Conservation (phyloP, 2,888 invertebrate species). For the Dexiosoma caninum region DNA sequence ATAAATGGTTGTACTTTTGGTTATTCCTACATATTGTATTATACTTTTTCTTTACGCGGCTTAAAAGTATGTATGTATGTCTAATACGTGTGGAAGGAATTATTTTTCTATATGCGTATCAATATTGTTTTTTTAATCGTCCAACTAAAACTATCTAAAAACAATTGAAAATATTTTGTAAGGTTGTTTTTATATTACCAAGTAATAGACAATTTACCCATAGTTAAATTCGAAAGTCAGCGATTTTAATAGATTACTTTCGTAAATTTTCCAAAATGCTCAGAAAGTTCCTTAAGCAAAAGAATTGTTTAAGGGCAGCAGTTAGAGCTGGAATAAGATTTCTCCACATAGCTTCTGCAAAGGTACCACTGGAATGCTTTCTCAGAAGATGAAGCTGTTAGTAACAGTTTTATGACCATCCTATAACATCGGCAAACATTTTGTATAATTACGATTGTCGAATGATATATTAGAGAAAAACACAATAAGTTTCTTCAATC, state of each 20-base stretch:
- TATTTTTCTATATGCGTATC: neutral
- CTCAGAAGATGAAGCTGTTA: too few species aligned
- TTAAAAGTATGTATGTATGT: neutral
- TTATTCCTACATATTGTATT: conserved; percentile 1
- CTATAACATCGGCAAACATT: too few species aligned
- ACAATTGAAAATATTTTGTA: neutral
- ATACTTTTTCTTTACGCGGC: conserved; percentile 11
- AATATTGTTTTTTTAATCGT: neutral
- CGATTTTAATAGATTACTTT: neutral
- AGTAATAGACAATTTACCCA: neutral
- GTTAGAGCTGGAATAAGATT: too few species aligned
- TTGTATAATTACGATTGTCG: too few species aligned
- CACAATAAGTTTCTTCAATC: too few species aligned
- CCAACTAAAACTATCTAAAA: neutral
- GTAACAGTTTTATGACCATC: too few species aligned
- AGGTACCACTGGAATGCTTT: too few species aligned
- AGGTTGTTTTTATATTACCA: neutral
- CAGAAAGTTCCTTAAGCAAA: too few species aligned
- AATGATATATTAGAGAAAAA: too few species aligned
- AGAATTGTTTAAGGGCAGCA: too few species aligned
- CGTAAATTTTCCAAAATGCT: neutral
- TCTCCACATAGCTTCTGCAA: too few species aligned
- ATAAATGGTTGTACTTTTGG: conserved; percentile 32
- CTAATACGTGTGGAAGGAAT: neutral
- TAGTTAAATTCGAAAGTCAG: neutral